Percentiles rank a stretch among this genome's conserved stretches.
phyloP scores from a whole-genome alignment of 2,113 vertebrate species.

The Heterotis niloticus region DNA sequence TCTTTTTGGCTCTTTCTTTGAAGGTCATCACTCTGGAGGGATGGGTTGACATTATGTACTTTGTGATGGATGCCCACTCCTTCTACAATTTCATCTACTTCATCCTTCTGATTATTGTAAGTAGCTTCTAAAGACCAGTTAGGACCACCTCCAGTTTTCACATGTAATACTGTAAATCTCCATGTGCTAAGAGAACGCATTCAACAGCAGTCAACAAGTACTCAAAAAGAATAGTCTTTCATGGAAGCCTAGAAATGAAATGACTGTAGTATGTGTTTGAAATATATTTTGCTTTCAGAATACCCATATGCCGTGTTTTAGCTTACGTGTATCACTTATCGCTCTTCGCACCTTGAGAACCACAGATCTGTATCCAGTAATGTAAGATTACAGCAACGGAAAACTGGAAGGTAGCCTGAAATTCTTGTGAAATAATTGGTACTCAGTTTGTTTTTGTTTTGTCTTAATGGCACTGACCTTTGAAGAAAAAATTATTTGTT shows the following conservation, averaged over 20 bases:
- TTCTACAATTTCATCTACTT: constrained; percentile 99
- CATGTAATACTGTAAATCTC: neutral
- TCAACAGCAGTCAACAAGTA: neutral
- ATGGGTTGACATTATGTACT: constrained; percentile 99
- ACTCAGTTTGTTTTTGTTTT: neutral
- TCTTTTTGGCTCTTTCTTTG: constrained; percentile 25
- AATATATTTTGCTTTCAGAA: constrained; percentile 1
- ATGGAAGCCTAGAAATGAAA: neutral
- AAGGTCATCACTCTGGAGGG: constrained; percentile 98
- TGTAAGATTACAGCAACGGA: neutral
- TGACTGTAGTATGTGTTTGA: constrained; percentile 1
- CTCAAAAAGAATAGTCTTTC: neutral
- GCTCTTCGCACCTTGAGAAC: constrained; percentile 9
- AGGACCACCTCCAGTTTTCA: neutral
- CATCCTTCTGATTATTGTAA: constrained; percentile 98
- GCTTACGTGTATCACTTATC: constrained; percentile 13
- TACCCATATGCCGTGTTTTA: constrained; percentile 15
- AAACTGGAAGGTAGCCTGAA: neutral
- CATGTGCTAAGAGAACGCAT: neutral
- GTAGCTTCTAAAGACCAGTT: constrained; percentile 48
- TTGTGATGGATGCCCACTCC: constrained; percentile 97
- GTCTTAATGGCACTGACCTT: neutral
- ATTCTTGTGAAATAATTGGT: neutral
- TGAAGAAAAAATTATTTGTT: neutral
- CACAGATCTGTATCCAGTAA: neutral